These are phyloP conservation scores for Rhynchotus rufescens DNA, from an alignment of 2,797 vertebrate species.

Conservation along the genomic window DNA sequence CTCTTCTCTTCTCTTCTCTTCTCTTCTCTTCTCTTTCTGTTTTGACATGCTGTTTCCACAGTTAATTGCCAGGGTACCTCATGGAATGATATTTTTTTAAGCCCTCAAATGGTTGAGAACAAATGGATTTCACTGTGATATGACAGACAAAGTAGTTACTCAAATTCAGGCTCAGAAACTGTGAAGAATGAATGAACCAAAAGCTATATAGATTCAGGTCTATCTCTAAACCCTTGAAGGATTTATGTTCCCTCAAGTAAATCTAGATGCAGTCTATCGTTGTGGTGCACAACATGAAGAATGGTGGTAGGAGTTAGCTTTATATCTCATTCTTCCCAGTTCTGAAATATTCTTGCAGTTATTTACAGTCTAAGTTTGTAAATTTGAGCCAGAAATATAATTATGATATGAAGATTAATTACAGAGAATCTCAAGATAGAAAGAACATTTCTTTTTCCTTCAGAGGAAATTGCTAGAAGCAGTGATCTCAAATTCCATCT, in stretches of 20 bases:
- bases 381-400: constrained; percentile 57
- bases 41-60: background rate
- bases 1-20: too few species aligned
- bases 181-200: background rate
- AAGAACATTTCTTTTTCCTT: background rate
- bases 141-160: background rate
- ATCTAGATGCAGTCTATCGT: background rate
- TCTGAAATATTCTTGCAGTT: constrained; percentile 50
- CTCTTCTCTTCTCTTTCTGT: background rate
- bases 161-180: accelerated
- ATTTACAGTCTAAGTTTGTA: constrained; percentile 63
- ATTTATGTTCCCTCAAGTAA: background rate
- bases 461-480: constrained; percentile 40
- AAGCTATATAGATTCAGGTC: background rate
- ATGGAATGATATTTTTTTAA: background rate
- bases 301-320: constrained; percentile 31
- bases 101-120: background rate
- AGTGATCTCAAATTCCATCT: background rate
- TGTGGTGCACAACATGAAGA: background rate
- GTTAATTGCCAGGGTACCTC: background rate
- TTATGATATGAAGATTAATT: constrained; percentile 69
- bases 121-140: background rate
- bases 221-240: background rate
- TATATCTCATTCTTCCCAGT: constrained; percentile 30
- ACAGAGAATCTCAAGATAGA: constrained; percentile 47